phyloP scores from a whole-genome alignment of 2,113 vertebrate genomes.

The Pteruthius melanotis region DNA sequence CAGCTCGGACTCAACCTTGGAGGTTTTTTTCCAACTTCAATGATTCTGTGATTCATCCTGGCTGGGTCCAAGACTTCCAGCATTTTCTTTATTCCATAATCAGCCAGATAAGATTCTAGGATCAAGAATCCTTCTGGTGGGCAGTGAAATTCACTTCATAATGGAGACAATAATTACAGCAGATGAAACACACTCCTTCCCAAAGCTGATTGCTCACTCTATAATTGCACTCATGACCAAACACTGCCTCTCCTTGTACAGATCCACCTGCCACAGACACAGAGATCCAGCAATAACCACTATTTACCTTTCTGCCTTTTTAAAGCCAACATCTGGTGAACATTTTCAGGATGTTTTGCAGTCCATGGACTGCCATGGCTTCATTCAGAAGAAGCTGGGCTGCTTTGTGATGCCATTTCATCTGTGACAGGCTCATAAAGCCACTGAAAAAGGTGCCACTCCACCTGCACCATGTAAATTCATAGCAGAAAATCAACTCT shows the following conservation, averaged over 20 bases:
- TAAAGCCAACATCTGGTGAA: background rate
- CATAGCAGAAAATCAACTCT: background rate
- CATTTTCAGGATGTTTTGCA: background rate
- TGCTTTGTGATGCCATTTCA: background rate
- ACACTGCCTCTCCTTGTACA: background rate
- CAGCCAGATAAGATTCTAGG: background rate
- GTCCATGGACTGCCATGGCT: background rate
- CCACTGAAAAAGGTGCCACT: background rate
- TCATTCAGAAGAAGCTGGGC: background rate
- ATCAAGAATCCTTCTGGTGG: background rate
- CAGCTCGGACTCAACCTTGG: background rate
- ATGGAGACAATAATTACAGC: background rate
- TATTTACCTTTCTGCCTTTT: background rate
- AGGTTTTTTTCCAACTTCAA: background rate
- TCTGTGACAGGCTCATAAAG: constrained; percentile 1
- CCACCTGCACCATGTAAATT: background rate
- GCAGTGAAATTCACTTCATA: background rate
- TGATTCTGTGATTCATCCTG: background rate
- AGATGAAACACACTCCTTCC: background rate
- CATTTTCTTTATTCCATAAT: background rate
- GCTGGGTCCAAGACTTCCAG: background rate
- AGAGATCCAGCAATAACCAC: background rate
- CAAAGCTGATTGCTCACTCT: background rate
- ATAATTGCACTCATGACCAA: background rate
- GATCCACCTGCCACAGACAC: background rate